These are phyloP conservation scores for Temnothorax unifasciatus DNA, from an alignment of 2,888 invertebrate genomes.

Conservation along the genomic window DNA sequence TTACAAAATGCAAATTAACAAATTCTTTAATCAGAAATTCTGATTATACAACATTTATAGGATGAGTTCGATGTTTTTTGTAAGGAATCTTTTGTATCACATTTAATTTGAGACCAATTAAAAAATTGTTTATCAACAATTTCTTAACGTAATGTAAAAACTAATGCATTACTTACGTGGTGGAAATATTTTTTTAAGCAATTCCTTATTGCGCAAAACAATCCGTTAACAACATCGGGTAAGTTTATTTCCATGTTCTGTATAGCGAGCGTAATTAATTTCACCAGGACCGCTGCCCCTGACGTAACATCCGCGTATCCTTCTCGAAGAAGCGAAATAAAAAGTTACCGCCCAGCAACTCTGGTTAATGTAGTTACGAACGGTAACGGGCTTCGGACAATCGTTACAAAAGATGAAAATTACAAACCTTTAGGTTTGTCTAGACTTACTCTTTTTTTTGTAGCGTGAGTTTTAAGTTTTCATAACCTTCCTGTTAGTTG, in stretches of 20 bases:
- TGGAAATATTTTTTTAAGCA: constrained; percentile 5
- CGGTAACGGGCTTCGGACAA: background rate
- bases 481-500: background rate
- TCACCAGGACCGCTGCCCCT: constrained; percentile 15
- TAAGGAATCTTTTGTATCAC: too few species aligned
- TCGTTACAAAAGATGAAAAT: background rate
- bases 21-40: too few species aligned
- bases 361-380: constrained; percentile 25
- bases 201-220: constrained; percentile 24
- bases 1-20: too few species aligned
- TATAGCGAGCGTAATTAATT: constrained; percentile 41
- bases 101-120: background rate
- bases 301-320: constrained; percentile 36
- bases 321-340: constrained; percentile 42
- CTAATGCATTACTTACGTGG: background rate
- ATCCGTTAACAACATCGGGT: constrained; percentile 16
- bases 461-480: background rate
- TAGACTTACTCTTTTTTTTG: background rate
- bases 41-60: too few species aligned
- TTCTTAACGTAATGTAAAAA: constrained; percentile 11
- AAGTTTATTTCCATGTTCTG: constrained; percentile 43
- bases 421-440: background rate
- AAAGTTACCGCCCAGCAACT: constrained; percentile 34
- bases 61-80: too few species aligned
- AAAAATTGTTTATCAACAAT: background rate